These are phyloP conservation scores for Clinocottus analis DNA, from an alignment of 2,113 vertebrate genomes.

Conservation along the genomic window DNA sequence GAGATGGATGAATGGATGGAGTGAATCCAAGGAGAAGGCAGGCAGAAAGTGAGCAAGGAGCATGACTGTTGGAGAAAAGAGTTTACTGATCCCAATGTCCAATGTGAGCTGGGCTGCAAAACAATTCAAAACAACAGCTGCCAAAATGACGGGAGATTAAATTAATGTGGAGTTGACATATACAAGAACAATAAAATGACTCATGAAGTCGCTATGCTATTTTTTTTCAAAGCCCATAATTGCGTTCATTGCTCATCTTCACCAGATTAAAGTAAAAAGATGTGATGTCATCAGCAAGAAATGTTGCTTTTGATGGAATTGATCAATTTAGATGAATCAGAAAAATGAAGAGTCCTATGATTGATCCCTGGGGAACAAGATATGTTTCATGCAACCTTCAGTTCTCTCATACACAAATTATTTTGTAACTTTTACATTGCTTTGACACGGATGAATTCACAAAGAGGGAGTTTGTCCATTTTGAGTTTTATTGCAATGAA, in stretches of 20 bases:
- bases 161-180: not conserved
- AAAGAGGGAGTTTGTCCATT: not conserved
- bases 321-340: not conserved
- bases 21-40: not conserved
- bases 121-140: not conserved
- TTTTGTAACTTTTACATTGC: not conserved
- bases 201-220: not conserved
- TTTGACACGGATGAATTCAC: not conserved
- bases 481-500: not conserved
- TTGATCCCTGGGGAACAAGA: conserved; percentile 14
- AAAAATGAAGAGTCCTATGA: not conserved
- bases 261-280: not conserved
- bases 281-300: not conserved
- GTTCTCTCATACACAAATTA: not conserved
- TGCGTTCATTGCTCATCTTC: not conserved
- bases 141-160: not conserved
- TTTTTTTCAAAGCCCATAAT: not conserved
- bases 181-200: not conserved
- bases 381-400: not conserved
- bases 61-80: not conserved
- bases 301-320: not conserved
- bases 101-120: not conserved
- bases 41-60: conserved; percentile 1
- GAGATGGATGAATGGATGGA: conserved; percentile 41
- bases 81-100: not conserved